A percentile compares a stretch with the other conserved stretches of the same genome.
Conservation (phyloP, 2,888 invertebrate genomes). For the Acanthosepion esculentum region DNA sequence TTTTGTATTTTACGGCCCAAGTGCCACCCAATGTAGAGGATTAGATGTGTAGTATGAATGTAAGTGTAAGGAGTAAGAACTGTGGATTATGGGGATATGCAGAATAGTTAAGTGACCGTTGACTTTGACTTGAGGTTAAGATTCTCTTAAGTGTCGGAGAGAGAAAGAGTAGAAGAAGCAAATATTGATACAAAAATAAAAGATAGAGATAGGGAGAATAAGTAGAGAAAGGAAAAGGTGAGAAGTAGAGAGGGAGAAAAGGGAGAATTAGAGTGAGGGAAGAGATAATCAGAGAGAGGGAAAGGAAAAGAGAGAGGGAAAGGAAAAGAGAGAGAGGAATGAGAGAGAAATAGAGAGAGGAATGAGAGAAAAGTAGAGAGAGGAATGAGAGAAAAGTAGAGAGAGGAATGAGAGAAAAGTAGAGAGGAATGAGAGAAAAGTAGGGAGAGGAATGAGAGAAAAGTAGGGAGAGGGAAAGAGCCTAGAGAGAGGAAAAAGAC, state of each 20-base stretch:
- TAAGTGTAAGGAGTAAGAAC: too few relatives aligned
- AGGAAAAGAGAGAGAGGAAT: neutral
- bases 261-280: neutral
- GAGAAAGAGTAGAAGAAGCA: neutral
- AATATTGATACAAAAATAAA: neutral
- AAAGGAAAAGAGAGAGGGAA: neutral
- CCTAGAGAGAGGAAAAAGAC: neutral
- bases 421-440: neutral
- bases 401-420: neutral
- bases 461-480: too few relatives aligned
- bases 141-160: too few relatives aligned
- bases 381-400: neutral
- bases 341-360: neutral
- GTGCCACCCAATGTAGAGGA: too few relatives aligned
- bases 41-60: too few relatives aligned
- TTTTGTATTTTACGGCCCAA: too few relatives aligned
- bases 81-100: too few relatives aligned
- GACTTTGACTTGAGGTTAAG: too few relatives aligned
- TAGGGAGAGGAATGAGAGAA: neutral
- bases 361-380: neutral
- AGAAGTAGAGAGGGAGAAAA: neutral
- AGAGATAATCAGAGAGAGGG: neutral
- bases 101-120: too few relatives aligned
- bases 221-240: too few relatives aligned
- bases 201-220: too few relatives aligned